Evolutionary conservation across 2,113 vertebrate genomes (phyloP), one percentile per base, ranked within the genome.

Genomic region (Bujurquina vittata): DNA sequence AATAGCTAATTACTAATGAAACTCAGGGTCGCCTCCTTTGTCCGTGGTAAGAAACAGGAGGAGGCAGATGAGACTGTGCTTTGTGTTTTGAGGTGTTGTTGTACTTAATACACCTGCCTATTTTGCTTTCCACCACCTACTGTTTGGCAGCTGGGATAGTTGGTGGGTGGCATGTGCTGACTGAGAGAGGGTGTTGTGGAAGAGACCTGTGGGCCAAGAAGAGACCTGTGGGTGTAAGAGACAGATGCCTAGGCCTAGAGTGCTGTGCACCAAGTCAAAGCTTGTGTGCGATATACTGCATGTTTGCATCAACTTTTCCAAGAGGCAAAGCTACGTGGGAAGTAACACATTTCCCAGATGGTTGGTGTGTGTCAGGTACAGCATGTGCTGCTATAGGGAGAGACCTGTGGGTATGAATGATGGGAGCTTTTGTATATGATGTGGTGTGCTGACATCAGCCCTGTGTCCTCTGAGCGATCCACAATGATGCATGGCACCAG

Each of bases 131-230:
- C 77, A 79, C 85, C 91, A 82, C 87, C 87, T 69, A 89, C 83
- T 81, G 84, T 88, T 93, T 85, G 92, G 88, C 91, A 89, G 82
- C 86, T 84, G 84, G 62, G 74, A 85, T 57, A 65, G 76, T 89
- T 87, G 80, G 89, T 92, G 91, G 92, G 87, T 88, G 88, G 88
- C 76, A 82, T 85, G 76, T 58, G 61, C 72, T 80, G 83, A 65
- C 56, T 52, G 63, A 46, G 61, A 49, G 58, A 52, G 35, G 80
- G 59, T 77, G 85, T 81, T 86, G 81, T 72, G 69, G 80, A 77
- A 77, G 65, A 84, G 86, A 89, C 89, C 87, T 43, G 87, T 84
- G 77, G 84, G 78, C 84, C 84, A 62, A 73, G 74, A 55, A 33
- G 88, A 85, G 85, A 85, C 87, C 80, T 79, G 92, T 84, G 80